A percentile compares a stretch with the other conserved stretches of the same genome.
Evolutionary conservation across 2,888 invertebrate species (phyloP).

Genomic region (Syrista parreyssii): DNA sequence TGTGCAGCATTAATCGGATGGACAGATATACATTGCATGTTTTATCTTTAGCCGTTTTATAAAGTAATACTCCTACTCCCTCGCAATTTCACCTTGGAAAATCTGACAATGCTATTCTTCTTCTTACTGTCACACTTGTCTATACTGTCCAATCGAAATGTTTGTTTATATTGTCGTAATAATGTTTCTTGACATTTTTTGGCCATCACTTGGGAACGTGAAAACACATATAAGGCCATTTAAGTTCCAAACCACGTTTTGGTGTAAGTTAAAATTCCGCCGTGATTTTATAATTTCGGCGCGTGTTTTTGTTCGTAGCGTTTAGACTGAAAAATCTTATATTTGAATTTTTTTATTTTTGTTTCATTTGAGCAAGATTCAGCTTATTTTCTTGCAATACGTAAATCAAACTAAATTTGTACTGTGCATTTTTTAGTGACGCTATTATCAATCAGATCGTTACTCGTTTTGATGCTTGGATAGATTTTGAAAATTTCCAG

Average conservation of each 20-base stretch:
- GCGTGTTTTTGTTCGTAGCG: not conserved
- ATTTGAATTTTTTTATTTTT: not conserved
- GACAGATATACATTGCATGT: slow-evolving; percentile 50
- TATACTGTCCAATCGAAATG: slow-evolving; percentile 31
- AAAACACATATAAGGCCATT: not conserved
- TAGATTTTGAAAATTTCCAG: not conserved
- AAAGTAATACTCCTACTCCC: slow-evolving; percentile 51
- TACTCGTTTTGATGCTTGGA: not conserved
- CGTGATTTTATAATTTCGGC: not conserved
- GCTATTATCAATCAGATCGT: not conserved
- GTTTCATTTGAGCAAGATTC: not conserved
- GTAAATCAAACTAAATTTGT: not conserved
- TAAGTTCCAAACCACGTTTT: not conserved
- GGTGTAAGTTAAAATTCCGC: not conserved
- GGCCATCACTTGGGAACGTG: not conserved
- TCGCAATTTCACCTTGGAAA: not conserved
- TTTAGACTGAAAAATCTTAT: not conserved
- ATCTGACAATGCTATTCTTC: not conserved
- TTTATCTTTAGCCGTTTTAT: slow-evolving; percentile 59
- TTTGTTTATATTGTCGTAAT: slow-evolving; percentile 24
- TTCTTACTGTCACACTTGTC: slow-evolving; percentile 14
- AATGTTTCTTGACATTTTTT: not conserved
- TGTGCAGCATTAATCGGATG: slow-evolving; percentile 33
- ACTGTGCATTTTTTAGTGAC: not conserved
- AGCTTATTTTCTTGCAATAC: not conserved